phyloP scores from a whole-genome alignment of 1,140 invertebrate species.

The Probaryconus sp. region DNA sequence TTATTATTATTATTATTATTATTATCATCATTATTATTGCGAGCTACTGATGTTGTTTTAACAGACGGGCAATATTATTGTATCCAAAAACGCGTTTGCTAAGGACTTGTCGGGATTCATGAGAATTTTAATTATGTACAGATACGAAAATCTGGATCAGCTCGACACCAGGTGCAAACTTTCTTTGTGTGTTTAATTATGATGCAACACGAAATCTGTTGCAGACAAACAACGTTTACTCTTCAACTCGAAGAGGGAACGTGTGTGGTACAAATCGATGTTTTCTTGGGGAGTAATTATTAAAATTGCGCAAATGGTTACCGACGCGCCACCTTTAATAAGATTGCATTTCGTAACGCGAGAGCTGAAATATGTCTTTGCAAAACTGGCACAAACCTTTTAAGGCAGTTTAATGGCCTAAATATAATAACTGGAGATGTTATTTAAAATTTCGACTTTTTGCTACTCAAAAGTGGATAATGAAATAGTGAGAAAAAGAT shows the following conservation, averaged over 20 bases:
- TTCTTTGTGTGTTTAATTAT: constrained; percentile 55
- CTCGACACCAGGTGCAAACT: constrained; percentile 52
- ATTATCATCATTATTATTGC: constrained; percentile 17
- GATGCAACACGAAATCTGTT: constrained; percentile 50
- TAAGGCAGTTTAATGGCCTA: too few species aligned
- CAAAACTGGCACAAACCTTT: too few species aligned
- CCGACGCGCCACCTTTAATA: constrained; percentile 13
- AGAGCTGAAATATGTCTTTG: constrained; percentile 1
- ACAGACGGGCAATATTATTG: too few species aligned
- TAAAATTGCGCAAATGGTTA: constrained; percentile 38
- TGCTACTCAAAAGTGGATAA: too few species aligned
- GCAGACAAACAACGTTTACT: constrained; percentile 8
- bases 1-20: not conserved
- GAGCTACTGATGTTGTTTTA: too few species aligned
- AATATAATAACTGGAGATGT: too few species aligned
- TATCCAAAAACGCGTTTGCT: too few species aligned
- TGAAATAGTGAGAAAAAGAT: too few species aligned
- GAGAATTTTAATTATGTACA: constrained; percentile 43
- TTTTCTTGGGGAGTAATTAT: constrained; percentile 31
- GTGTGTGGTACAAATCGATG: constrained; percentile 32
- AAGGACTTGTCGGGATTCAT: constrained; percentile 23
- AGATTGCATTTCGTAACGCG: constrained; percentile 24
- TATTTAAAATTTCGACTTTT: too few species aligned
- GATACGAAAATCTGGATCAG: constrained; percentile 44
- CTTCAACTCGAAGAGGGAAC: constrained; percentile 2